phyloP scores from a whole-genome alignment of 2,888 invertebrate genomes.

The Ommatoiulus sabulosus region DNA sequence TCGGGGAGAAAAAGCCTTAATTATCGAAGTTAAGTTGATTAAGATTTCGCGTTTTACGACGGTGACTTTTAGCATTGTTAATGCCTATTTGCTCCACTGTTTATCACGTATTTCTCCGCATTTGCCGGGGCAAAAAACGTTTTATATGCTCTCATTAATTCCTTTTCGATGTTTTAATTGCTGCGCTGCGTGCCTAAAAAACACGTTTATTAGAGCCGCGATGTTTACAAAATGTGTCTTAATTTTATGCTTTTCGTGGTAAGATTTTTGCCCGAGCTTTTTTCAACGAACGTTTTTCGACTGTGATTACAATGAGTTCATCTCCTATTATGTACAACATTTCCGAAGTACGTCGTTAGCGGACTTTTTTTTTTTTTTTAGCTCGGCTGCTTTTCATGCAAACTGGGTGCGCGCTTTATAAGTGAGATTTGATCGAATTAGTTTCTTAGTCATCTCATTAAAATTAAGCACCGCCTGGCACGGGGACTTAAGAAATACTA shows the following conservation, averaged over 20 bases:
- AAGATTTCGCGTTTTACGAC: constrained; percentile 41
- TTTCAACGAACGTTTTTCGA: constrained; percentile 42
- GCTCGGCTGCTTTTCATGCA: not conserved
- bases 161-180: constrained; percentile 45
- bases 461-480: constrained; percentile 51
- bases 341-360: constrained; percentile 51
- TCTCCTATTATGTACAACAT: constrained; percentile 50
- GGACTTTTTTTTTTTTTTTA: not conserved
- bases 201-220: constrained; percentile 47
- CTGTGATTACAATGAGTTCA: constrained; percentile 50
- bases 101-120: not conserved
- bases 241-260: constrained; percentile 52
- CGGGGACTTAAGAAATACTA: constrained; percentile 50
- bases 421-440: constrained; percentile 54
- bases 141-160: constrained; percentile 47
- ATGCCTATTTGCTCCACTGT: constrained; percentile 6
- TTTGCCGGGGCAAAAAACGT: constrained; percentile 29
- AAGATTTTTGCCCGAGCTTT: constrained; percentile 17
- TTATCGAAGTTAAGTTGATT: constrained; percentile 48
- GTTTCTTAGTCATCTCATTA: constrained; percentile 55
- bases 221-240: constrained; percentile 51
- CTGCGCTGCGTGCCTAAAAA: constrained; percentile 26
- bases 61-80: constrained; percentile 48
- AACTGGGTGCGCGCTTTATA: constrained; percentile 44
- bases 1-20: not conserved